Evolutionary conservation across 1,140 invertebrate genomes (phyloP).

Genomic region (Aleiodes sp.): DNA sequence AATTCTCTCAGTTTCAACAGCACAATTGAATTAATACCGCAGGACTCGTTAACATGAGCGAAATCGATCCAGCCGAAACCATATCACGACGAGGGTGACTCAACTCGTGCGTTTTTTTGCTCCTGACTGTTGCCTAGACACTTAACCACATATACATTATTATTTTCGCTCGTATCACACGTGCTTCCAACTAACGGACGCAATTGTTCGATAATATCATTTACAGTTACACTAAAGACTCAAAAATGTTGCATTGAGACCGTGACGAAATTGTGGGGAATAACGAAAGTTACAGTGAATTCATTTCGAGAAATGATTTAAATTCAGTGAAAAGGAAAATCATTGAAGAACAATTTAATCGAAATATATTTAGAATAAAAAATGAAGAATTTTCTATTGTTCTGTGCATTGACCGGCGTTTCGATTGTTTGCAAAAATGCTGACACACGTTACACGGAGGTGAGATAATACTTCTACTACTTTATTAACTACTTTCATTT

Average conservation of each 20-base stretch:
- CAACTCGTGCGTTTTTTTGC: not conserved
- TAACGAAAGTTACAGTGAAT: not conserved
- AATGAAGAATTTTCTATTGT: too few species aligned
- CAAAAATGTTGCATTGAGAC: conserved; percentile 12
- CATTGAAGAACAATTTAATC: too few species aligned
- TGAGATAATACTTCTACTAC: not conserved
- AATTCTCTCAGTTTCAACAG: too few species aligned
- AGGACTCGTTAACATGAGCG: not conserved
- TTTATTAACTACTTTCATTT: not conserved
- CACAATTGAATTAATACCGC: too few species aligned
- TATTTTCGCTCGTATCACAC: not conserved
- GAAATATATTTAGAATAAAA: too few species aligned
- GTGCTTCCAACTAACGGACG: not conserved
- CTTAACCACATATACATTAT: not conserved
- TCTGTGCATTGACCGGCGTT: not conserved
- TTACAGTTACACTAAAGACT: not conserved
- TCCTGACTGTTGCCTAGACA: not conserved
- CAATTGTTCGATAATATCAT: not conserved
- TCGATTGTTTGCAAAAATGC: not conserved
- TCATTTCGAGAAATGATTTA: too few species aligned
- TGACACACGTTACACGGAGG: not conserved
- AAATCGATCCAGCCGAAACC: conserved; percentile 1
- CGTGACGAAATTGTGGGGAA: conserved; percentile 13
- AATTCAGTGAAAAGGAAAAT: too few species aligned
- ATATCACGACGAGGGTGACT: not conserved